Evolutionary conservation across 2,888 invertebrate genomes (phyloP).

Genomic region (Griposia aprilina): DNA sequence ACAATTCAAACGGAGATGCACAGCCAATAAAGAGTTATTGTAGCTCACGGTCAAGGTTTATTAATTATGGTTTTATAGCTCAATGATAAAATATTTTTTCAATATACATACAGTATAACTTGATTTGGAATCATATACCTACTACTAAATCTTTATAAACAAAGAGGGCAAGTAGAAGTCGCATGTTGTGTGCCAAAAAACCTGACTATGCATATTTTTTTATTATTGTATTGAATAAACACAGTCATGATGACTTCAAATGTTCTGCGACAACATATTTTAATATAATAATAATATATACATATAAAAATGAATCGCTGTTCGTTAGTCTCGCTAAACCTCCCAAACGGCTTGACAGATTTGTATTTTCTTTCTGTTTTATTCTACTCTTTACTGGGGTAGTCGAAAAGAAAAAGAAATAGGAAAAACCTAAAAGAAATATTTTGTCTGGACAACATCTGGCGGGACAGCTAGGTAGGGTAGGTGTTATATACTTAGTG

Average conservation of each 20-base stretch:
- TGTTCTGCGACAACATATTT: constrained; percentile 7
- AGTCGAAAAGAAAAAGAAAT: too few species aligned
- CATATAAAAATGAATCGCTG: too few species aligned
- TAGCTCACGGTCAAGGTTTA: constrained; percentile 33
- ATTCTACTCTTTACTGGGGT: too few species aligned
- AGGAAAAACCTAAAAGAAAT: too few species aligned
- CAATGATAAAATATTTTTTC: constrained; percentile 16
- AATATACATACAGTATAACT: neutral
- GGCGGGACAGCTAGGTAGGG: too few species aligned
- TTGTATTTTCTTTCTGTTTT: too few species aligned
- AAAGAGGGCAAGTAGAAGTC: constrained; percentile 46
- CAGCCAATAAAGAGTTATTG: constrained; percentile 59
- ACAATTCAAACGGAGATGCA: constrained; percentile 45
- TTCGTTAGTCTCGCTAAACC: too few species aligned
- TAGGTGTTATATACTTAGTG: too few species aligned
- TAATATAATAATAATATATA: too few species aligned
- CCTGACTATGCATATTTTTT: constrained; percentile 45
- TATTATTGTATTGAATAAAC: constrained; percentile 24
- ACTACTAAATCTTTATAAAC: constrained; percentile 34
- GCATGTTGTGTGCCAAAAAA: constrained; percentile 55
- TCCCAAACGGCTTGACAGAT: too few species aligned
- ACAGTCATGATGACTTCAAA: constrained; percentile 47
- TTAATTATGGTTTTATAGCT: constrained; percentile 16
- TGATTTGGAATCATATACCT: constrained; percentile 23
- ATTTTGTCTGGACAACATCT: too few species aligned